Evolutionary conservation across 2,888 invertebrate species (phyloP).

Genomic region (Drosophila anceps): DNA sequence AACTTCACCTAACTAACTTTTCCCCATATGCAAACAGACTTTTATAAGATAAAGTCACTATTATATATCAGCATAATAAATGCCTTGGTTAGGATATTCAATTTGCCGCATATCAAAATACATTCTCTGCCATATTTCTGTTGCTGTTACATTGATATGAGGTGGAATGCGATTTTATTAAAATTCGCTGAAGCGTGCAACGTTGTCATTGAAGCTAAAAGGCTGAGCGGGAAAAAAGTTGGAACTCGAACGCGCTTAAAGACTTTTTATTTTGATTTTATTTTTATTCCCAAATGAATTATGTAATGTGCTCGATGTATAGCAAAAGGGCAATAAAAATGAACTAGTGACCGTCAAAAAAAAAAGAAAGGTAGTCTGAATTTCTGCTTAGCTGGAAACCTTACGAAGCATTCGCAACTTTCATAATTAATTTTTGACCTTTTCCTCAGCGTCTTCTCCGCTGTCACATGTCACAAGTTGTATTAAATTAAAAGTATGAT

Average conservation of each 20-base stretch:
- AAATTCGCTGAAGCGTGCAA: conserved; percentile 48
- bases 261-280: neutral
- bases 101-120: neutral
- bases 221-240: conserved; percentile 12
- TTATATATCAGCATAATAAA: neutral
- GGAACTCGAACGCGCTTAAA: conserved; percentile 32
- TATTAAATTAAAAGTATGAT: neutral
- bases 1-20: too few species aligned
- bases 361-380: neutral
- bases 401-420: neutral
- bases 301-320: conserved; percentile 10
- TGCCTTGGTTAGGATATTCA: conserved; percentile 15
- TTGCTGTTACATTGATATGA: conserved; percentile 40
- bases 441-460: neutral
- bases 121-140: conserved; percentile 6
- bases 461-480: neutral
- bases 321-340: neutral
- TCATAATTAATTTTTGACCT: conserved; percentile 9
- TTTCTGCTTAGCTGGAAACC: conserved; percentile 11
- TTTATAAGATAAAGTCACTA: neutral
- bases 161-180: conserved; percentile 58
- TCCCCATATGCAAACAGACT: neutral
- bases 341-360: neutral
- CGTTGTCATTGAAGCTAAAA: conserved; percentile 5
- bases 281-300: conserved; percentile 24